Percentiles rank a stretch among this genome's conserved stretches.
phyloP scores from a whole-genome alignment of 2,113 vertebrate species.

The Hirundichthys speculiger region DNA sequence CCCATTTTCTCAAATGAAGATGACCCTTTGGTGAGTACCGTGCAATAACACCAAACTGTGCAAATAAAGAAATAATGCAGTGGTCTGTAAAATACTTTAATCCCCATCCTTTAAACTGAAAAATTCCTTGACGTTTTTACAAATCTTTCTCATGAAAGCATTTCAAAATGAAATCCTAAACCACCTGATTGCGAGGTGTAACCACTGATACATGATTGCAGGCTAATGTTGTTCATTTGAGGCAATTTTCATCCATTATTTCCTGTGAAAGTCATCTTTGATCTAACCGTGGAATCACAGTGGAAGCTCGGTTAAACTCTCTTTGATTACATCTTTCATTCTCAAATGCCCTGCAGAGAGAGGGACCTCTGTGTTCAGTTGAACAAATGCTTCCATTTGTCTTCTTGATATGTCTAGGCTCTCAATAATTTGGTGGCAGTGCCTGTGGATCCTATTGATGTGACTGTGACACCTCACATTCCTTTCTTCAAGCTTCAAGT shows the following conservation, averaged over 20 bases:
- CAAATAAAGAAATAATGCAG: too few relatives aligned
- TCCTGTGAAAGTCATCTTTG: slow-evolving; percentile 5
- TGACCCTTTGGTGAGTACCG: slow-evolving; percentile 81
- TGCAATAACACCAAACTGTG: neutral
- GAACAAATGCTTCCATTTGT: slow-evolving; percentile 43
- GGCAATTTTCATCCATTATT: slow-evolving; percentile 28
- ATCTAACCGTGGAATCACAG: slow-evolving; percentile 30
- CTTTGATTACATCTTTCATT: slow-evolving; percentile 42
- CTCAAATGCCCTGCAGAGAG: slow-evolving; percentile 16
- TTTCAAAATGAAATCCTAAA: neutral
- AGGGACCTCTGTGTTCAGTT: neutral
- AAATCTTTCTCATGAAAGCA: too few relatives aligned
- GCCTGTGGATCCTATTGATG: slow-evolving; percentile 74
- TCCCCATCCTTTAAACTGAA: too few relatives aligned
- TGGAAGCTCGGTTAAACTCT: slow-evolving; percentile 6
- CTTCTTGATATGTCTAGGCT: slow-evolving; percentile 77
- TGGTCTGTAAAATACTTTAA: too few relatives aligned
- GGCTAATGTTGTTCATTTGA: neutral
- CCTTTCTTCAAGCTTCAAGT: slow-evolving; percentile 88
- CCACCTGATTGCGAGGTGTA: neutral
- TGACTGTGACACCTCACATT: slow-evolving; percentile 72
- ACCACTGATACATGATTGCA: neutral
- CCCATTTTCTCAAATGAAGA: slow-evolving; percentile 64
- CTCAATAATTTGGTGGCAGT: slow-evolving; percentile 72
- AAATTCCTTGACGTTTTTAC: too few relatives aligned